Percentiles rank a stretch among this genome's conserved stretches.
phyloP scores from a whole-genome alignment of 1,140 invertebrate species.

The Phenacoccus solenopsis region DNA sequence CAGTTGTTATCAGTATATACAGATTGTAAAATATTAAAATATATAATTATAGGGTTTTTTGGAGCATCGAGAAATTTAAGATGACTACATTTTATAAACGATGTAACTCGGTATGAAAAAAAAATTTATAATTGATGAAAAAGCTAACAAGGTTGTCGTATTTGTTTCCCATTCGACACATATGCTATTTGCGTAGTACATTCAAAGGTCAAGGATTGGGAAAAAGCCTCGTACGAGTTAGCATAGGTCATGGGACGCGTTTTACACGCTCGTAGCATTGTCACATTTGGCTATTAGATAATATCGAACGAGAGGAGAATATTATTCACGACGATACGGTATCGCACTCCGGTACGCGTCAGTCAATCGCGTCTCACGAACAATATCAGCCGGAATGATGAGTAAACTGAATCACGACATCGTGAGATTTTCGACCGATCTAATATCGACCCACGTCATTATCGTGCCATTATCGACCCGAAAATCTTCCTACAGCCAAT shows the following conservation, averaged over 20 bases:
- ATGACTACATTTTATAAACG: neutral
- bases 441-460: neutral
- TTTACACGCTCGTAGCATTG: neutral
- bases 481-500: too few relatives aligned
- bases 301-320: neutral
- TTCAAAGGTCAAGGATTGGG: neutral
- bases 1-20: neutral
- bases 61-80: neutral
- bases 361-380: neutral
- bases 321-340: neutral
- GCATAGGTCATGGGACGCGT: neutral
- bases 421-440: constrained; percentile 1
- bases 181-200: too few relatives aligned
- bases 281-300: neutral
- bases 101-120: too few relatives aligned
- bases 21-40: constrained; percentile 4
- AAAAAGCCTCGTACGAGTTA: neutral
- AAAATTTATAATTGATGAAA: too few relatives aligned
- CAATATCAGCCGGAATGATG: neutral
- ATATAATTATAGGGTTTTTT: neutral
- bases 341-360: neutral
- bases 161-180: too few relatives aligned
- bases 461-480: neutral
- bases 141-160: too few relatives aligned
- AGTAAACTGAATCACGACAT: constrained; percentile 1